Evolutionary conservation across 1,140 invertebrate species (phyloP), one percentile per base, ranked within the genome.

Genomic region (Cherax quadricarinatus): DNA sequence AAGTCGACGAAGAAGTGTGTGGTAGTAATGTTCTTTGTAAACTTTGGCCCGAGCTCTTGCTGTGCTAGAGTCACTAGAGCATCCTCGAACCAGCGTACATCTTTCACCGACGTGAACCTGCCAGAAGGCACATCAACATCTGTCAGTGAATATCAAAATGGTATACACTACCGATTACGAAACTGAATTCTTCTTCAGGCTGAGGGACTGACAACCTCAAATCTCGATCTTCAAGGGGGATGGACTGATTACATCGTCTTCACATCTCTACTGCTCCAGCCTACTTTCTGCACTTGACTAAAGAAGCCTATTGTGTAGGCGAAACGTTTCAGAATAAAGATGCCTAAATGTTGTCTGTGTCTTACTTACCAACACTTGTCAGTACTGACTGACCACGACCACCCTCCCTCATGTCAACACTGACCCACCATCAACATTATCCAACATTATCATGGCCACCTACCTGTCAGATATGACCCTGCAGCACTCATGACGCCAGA

Each of bases 401-500:
- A 10, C 14, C 21, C 66, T 4, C 98, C 81, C 93, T 96, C 95
- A 96, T 96, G 94, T 99, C 98, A 75, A n/a, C 24, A 30, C 24
- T 75, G 53, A 84, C 51, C 82, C 82, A 41, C 9, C 48, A 79
- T 30, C 51, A 48, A 89, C 99, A 0, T 41, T 51, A 48, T 16
- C 24, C 24, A 16, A 1, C 21, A 48, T 60, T 7, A 14, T n/a
- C 73, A 53, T 82, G 53, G 2, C 24, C 57, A 94, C 98, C 81
- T 92, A 96, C 95, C 96, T 96, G 94, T 99, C 98, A 73, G 98
- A 97, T 95, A 99, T 98, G 16, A 99, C 98, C 94, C 98, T 96
- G 14, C 96, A 97, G 93, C 97, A 98, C 95, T 99, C 98, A 95
- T 99, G 98, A 95, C 98, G 98, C 99, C 99, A 99, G 51, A 99